These are phyloP conservation scores for Brachypteracias leptosomus DNA, from an alignment of 2,113 vertebrate species.

Conservation along the genomic window DNA sequence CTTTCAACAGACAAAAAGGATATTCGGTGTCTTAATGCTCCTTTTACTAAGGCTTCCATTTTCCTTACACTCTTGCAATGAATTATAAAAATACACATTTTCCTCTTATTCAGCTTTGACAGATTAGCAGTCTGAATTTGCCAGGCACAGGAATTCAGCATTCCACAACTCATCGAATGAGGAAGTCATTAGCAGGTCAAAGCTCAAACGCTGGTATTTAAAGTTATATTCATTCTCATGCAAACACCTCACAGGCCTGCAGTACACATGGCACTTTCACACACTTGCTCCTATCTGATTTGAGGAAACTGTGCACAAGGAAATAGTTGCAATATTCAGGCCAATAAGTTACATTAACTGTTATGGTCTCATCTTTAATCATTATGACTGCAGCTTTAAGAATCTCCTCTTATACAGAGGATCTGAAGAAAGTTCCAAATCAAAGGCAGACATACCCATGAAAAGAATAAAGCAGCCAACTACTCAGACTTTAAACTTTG, in stretches of 20 bases:
- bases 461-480: not conserved
- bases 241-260: not conserved
- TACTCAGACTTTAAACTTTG: not conserved
- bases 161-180: not conserved
- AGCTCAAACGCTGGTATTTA: not conserved
- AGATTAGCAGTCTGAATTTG: not conserved
- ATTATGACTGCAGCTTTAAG: not conserved
- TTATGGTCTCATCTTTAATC: not conserved
- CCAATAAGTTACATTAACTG: not conserved
- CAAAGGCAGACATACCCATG: not conserved
- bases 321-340: not conserved
- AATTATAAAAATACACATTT: not conserved
- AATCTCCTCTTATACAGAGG: not conserved
- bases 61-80: not conserved
- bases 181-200: slow-evolving; percentile 37
- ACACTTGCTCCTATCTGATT: not conserved
- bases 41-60: not conserved
- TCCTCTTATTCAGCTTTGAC: not conserved
- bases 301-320: not conserved
- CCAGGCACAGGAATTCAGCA: not conserved
- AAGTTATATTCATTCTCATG: not conserved
- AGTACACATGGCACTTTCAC: not conserved
- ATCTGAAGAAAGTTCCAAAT: not conserved
- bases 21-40: not conserved
- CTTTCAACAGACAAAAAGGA: not conserved